Evolutionary conservation across 2,888 invertebrate genomes (phyloP), one percentile per base, ranked within the genome.

Genomic region (Hypomecis punctinalis): DNA sequence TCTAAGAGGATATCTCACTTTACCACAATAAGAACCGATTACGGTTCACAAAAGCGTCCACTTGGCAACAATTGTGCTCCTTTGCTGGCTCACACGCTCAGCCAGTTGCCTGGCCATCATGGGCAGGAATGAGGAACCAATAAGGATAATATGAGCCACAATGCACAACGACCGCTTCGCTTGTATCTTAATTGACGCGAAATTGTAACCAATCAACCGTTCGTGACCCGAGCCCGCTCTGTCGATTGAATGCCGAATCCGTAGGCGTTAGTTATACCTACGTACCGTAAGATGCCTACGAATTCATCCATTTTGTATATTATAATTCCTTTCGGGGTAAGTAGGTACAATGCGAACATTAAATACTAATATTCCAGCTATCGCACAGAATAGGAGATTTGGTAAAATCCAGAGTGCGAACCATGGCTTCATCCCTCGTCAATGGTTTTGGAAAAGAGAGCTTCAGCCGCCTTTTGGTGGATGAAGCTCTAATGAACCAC

Each of bases 181-280:
- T 74, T 68, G 73, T 72, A 72, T 75, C 78, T 82, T 90, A 90
- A 91, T 90, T 90, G 90, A 89, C 87, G 88, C 88, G 82, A 90
- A 91, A 90, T 90, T 89, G 90, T 84, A 85, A 84, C 81, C 90
- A 91, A 91, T 91, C 87, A 86, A 84, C 80, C 74, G 81, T 79
- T 78, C 77, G 72, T 81, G 83, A 84, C 81, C 80, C 75, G 62
- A 62, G 66, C 47, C 61, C 70, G 73, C 76, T 76, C 76, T 72
- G 77, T 71, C 80, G 78, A 82, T 77, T 77, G 77, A 76, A 76
- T 70, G 75, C 75, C 76, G 75, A 79, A 79, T 72, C 68, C 67
- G 69, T 70, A 62, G 51, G 60, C 61, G 56, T 47, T 40, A 5
- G 10, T 47, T 47, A 11, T 48, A 54, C n/a, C 5, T 47, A 23